phyloP scores from a whole-genome alignment of 2,797 vertebrate genomes.

The Falco berigora region DNA sequence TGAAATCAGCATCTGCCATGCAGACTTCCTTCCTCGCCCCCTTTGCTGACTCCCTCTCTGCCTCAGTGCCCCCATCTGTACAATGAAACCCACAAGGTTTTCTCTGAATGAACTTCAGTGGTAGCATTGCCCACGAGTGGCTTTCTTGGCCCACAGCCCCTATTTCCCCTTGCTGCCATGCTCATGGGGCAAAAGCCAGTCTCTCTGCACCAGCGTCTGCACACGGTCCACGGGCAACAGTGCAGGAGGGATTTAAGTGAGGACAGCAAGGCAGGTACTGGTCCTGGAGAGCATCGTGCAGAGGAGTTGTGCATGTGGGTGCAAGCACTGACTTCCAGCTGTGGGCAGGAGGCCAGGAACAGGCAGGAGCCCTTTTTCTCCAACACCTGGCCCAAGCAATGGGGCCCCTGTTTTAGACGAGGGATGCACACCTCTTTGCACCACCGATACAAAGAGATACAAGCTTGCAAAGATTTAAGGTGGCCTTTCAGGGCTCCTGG shows the following conservation, averaged over 20 bases:
- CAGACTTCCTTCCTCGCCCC: not conserved
- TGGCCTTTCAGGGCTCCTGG: not conserved
- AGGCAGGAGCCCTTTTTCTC: not conserved
- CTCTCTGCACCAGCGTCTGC: not conserved
- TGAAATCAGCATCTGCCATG: rapidly evolving
- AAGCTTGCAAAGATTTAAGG: not conserved
- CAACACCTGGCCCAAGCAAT: rapidly evolving
- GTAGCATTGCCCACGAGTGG: rapidly evolving
- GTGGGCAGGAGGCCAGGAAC: not conserved
- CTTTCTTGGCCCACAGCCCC: rapidly evolving
- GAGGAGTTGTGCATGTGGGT: rapidly evolving
- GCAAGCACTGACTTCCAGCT: not conserved
- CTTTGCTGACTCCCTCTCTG: rapidly evolving
- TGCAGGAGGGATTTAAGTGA: not conserved
- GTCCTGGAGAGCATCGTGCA: rapidly evolving
- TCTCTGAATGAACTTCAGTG: not conserved
- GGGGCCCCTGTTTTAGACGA: not conserved
- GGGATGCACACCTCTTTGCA: not conserved
- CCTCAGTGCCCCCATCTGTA: not conserved
- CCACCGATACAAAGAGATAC: not conserved
- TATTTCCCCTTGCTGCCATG: rapidly evolving
- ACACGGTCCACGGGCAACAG: rapidly evolving
- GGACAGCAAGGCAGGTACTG: not conserved
- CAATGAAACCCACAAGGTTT: not conserved
- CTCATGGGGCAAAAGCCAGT: not conserved